Conservation (phyloP, 2,797 vertebrate genomes). For the Esox lucius region DNA sequence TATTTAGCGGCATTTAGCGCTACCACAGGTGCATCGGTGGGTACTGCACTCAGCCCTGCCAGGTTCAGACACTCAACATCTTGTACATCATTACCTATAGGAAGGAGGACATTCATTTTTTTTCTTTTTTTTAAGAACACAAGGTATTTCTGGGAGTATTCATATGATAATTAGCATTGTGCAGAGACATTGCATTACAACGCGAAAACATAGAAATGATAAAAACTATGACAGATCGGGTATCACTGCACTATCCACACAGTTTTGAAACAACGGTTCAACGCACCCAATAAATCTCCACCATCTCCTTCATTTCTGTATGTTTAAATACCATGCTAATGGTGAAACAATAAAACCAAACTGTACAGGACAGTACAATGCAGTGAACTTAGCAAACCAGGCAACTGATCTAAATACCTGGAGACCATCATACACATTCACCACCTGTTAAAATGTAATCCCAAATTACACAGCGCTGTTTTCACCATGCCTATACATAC, state of each 20-base stretch:
- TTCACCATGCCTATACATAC: background rate
- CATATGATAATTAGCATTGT: background rate
- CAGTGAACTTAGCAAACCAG: no score
- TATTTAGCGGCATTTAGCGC: conserved; percentile 82
- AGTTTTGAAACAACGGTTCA: background rate
- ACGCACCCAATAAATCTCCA: no score
- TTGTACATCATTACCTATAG: conserved; percentile 77
- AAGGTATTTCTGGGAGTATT: background rate
- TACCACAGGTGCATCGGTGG: conserved; percentile 70
- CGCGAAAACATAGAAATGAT: no score
- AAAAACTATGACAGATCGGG: background rate
- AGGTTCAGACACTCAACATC: conserved; percentile 83
- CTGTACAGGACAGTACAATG: no score
- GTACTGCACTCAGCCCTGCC: conserved; percentile 82
- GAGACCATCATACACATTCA: no score
- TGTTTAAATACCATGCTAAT: no score
- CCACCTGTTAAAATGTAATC: background rate
- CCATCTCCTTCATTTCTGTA: no score
- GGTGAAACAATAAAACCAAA: no score
- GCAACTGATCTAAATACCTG: no score
- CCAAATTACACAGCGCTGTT: background rate
- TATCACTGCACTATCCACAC: background rate
- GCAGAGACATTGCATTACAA: no score
- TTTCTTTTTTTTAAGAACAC: background rate
- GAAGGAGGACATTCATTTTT: conserved; percentile 9